These are phyloP conservation scores for Drosophila nr. medialis DNA, from an alignment of 2,888 invertebrate species.

Conservation along the genomic window DNA sequence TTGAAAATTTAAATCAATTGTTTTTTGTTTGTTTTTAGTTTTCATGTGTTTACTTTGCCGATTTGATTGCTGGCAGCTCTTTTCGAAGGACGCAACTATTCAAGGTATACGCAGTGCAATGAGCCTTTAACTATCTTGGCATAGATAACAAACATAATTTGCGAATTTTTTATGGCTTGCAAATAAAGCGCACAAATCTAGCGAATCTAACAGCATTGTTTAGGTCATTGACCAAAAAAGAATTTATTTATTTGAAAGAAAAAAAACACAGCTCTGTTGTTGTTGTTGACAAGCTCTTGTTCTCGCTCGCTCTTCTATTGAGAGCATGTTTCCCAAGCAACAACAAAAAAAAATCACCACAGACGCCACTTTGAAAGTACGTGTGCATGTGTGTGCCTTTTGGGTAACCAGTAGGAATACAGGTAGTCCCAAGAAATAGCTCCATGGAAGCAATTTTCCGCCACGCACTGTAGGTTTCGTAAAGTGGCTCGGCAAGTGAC, in stretches of 20 bases:
- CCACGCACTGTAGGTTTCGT: neutral
- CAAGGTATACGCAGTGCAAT: neutral
- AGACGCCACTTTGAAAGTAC: conserved; percentile 57
- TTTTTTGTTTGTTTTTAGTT: neutral
- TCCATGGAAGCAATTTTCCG: neutral
- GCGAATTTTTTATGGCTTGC: conserved; percentile 29
- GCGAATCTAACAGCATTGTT: conserved; percentile 53
- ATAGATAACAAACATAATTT: conserved; percentile 47
- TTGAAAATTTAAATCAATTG: neutral
- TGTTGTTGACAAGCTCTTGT: conserved; percentile 18
- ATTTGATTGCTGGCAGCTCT: neutral
- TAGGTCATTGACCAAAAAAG: conserved; percentile 79
- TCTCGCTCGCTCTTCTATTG: conserved; percentile 2
- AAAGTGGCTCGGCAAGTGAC: neutral
- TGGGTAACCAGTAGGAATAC: neutral
- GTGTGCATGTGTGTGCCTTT: conserved; percentile 21
- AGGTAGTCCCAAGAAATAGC: neutral
- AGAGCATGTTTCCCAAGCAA: conserved; percentile 66
- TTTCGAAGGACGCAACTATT: neutral
- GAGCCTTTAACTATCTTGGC: conserved; percentile 27
- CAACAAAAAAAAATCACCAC: conserved; percentile 35
- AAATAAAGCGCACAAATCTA: conserved; percentile 29
- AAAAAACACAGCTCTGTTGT: conserved; percentile 20
- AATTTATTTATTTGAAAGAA: conserved; percentile 48
- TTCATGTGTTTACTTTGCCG: neutral